phyloP scores from a whole-genome alignment of 23 tunicate genomes.

The Halocynthia aurantium region DNA sequence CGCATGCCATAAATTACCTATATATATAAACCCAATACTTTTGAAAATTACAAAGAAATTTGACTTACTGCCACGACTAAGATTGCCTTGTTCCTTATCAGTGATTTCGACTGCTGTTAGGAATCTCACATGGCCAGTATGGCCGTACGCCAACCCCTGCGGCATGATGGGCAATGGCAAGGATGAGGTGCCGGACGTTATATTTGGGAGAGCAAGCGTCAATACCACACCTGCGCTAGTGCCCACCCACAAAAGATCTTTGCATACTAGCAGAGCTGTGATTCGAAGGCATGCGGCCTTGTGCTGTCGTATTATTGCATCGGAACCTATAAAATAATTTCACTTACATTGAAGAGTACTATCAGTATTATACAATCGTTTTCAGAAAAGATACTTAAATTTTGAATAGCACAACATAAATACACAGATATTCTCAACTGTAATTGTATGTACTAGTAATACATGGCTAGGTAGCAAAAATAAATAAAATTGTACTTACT shows the following conservation, averaged over 20 bases:
- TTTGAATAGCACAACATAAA: too few species aligned
- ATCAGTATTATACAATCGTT: too few species aligned
- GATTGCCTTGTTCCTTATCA: constrained; percentile 31
- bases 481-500: constrained; percentile 27
- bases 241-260: constrained; percentile 83
- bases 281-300: constrained; percentile 93
- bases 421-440: too few species aligned
- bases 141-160: constrained; percentile 89
- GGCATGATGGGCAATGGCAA: constrained; percentile 64
- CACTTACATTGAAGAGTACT: background rate
- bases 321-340: constrained; percentile 46
- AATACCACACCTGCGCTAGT: constrained; percentile 92
- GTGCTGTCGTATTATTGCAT: constrained; percentile 93
- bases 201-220: constrained; percentile 62
- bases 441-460: too few species aligned
- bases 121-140: constrained; percentile 92
- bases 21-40: too few species aligned
- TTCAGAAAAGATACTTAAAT: too few species aligned
- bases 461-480: too few species aligned
- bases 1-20: too few species aligned
- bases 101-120: constrained; percentile 49
- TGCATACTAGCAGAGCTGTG: constrained; percentile 82
- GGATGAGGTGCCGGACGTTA: constrained; percentile 38
- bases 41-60: background rate
- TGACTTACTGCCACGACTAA: constrained; percentile 16